These are phyloP conservation scores for Pimpla rufipes DNA, from an alignment of 2,888 invertebrate genomes.

Conservation along the genomic window DNA sequence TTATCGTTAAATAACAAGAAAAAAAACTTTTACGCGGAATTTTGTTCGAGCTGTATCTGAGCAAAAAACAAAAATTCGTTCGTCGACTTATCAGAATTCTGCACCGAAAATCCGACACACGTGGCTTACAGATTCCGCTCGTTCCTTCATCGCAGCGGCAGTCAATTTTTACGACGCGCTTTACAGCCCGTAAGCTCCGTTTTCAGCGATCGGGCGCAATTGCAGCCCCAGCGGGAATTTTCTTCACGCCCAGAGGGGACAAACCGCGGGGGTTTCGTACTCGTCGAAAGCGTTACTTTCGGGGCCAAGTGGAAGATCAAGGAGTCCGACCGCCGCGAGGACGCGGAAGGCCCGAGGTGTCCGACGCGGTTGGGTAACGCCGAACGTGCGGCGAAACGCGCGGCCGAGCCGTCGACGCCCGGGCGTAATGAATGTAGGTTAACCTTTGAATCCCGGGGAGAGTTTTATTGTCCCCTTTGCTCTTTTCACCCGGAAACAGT, in stretches of 20 bases:
- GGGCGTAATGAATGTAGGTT: conserved; percentile 61
- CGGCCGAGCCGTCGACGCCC: conserved; percentile 12
- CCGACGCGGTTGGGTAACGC: conserved; percentile 3
- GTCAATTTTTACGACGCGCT: conserved; percentile 1
- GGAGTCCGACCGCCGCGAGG: conserved; percentile 5
- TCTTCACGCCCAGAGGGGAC: background rate
- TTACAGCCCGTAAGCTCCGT: background rate
- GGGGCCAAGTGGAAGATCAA: conserved; percentile 36
- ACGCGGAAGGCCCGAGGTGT: conserved; percentile 23
- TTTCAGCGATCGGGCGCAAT: background rate
- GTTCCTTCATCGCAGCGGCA: background rate
- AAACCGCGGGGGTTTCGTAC: background rate
- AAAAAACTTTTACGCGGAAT: no score
- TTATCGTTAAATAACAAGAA: no score
- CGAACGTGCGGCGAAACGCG: background rate
- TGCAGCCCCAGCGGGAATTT: background rate
- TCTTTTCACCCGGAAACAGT: conserved; percentile 12
- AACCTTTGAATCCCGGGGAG: conserved; percentile 54
- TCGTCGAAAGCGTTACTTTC: conserved; percentile 29
- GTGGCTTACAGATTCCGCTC: background rate
- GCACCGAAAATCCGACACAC: background rate
- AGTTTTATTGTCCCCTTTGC: conserved; percentile 26
- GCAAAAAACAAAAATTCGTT: no score
- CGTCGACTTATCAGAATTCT: background rate
- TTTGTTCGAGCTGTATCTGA: no score